phyloP scores from a whole-genome alignment of 1,140 invertebrate species.

The Coptotermes formosanus region DNA sequence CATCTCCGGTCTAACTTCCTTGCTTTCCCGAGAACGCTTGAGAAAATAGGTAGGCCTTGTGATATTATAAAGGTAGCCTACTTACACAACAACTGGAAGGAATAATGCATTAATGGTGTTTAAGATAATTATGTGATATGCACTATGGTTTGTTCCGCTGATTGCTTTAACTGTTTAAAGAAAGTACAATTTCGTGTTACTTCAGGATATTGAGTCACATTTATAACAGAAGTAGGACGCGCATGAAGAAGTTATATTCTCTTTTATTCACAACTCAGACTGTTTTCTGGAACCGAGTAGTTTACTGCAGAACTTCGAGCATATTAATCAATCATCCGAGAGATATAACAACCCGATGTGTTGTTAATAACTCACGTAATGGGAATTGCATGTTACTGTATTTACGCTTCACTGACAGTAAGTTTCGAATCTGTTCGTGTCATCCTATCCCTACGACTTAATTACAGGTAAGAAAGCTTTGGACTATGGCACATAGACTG shows the following conservation, averaged over 20 bases:
- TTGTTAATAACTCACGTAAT: no score
- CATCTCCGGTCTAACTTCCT: slow-evolving; percentile 2
- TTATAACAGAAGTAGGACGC: neutral
- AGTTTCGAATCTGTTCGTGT: no score
- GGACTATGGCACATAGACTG: no score
- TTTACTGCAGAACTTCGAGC: no score
- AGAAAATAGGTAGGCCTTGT: neutral
- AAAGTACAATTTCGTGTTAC: slow-evolving; percentile 5
- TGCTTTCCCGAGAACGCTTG: neutral
- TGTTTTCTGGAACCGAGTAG: no score
- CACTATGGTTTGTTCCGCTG: neutral
- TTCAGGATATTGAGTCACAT: neutral
- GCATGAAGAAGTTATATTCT: neutral
- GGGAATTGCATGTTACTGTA: no score
- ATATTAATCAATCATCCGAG: no score
- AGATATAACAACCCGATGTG: no score
- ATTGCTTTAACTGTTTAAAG: slow-evolving; percentile 1
- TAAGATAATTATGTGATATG: slow-evolving; percentile 12
- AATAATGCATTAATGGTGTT: neutral
- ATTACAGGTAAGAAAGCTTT: no score
- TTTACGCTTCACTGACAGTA: no score
- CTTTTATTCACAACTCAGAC: no score
- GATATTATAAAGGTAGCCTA: neutral
- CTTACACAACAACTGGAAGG: neutral
- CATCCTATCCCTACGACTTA: no score